These are phyloP conservation scores for Chrysina gloriosa DNA, from an alignment of 2,888 invertebrate genomes.

Conservation along the genomic window DNA sequence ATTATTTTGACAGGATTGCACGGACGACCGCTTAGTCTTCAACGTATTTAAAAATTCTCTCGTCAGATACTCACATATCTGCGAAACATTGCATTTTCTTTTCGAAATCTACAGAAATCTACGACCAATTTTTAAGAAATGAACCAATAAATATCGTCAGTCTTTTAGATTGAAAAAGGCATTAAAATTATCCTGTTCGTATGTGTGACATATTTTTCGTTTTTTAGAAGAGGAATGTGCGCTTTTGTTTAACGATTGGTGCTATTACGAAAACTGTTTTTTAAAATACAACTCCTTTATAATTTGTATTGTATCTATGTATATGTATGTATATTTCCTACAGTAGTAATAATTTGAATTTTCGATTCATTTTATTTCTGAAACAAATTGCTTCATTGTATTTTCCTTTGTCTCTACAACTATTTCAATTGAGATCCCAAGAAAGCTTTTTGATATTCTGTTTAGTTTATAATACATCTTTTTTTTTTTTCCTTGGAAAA, in stretches of 20 bases:
- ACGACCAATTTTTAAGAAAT: too few species aligned
- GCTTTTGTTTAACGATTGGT: too few species aligned
- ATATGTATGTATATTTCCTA: not conserved
- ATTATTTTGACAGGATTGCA: too few species aligned
- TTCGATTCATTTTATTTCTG: not conserved
- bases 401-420: constrained; percentile 18
- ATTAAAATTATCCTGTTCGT: constrained; percentile 31
- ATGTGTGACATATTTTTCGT: constrained; percentile 3
- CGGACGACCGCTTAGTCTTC: too few species aligned
- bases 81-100: too few species aligned
- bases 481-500: constrained; percentile 10
- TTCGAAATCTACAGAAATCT: not conserved
- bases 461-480: constrained; percentile 10
- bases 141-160: constrained; percentile 13
- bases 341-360: not conserved
- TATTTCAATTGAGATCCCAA: constrained; percentile 41
- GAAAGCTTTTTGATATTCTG: constrained; percentile 40
- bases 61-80: too few species aligned
- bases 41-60: too few species aligned
- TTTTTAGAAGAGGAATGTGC: constrained; percentile 1
- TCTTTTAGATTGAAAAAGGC: constrained; percentile 33
- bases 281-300: not conserved
- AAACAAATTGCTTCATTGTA: not conserved
- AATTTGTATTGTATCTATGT: not conserved
- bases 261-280: too few species aligned